Evolutionary conservation across 2,888 invertebrate species (phyloP).

Genomic region (Ornithoptera alexandrae): DNA sequence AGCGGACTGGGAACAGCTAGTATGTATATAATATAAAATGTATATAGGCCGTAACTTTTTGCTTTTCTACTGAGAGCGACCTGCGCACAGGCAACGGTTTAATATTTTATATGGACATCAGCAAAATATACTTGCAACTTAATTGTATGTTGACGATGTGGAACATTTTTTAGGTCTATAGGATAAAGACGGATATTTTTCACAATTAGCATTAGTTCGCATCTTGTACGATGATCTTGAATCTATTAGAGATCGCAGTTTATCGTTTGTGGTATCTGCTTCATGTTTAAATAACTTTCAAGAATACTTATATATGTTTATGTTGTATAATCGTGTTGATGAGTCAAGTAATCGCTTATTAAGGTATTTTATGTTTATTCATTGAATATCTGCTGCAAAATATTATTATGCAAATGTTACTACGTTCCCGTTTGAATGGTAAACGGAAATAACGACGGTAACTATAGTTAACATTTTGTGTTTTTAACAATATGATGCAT

Average conservation of each 20-base stretch:
- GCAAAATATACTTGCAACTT: constrained; percentile 19
- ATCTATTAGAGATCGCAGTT: constrained; percentile 29
- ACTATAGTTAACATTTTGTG: no score
- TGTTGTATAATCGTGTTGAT: no score
- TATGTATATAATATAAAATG: no score
- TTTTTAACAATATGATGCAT: no score
- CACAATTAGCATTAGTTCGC: constrained; percentile 53
- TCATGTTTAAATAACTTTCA: constrained; percentile 7
- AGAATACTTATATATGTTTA: not conserved
- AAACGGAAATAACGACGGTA: no score
- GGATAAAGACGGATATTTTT: constrained; percentile 49
- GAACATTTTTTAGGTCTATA: constrained; percentile 41
- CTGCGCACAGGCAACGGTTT: not conserved
- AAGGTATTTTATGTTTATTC: no score
- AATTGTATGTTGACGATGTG: constrained; percentile 36
- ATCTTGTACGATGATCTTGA: constrained; percentile 32
- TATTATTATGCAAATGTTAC: no score
- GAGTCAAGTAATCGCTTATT: no score
- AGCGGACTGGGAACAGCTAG: no score
- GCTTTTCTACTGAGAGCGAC: not conserved
- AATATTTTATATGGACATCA: not conserved
- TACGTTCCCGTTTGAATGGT: no score
- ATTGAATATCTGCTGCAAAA: no score
- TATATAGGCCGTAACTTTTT: no score
- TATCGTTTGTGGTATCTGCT: constrained; percentile 23